Conservation (phyloP, 2,113 vertebrate species). For the Manacus vitellinus region DNA sequence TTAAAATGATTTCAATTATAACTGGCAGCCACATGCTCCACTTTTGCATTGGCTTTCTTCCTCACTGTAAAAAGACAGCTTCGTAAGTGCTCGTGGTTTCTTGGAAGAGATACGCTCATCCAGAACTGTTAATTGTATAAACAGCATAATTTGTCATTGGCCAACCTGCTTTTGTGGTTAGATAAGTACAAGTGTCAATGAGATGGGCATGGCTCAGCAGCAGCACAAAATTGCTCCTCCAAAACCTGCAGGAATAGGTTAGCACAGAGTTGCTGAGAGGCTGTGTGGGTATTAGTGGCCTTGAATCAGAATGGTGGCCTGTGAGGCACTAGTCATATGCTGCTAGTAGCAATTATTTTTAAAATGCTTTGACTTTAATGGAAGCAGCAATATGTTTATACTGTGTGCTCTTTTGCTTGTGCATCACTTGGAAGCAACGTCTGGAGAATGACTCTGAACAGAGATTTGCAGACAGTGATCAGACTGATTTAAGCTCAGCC, state of each 20-base stretch:
- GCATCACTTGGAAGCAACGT: not conserved
- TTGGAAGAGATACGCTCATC: not conserved
- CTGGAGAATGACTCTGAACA: not conserved
- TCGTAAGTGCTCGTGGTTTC: not conserved
- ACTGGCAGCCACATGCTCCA: not conserved
- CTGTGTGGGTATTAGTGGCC: not conserved
- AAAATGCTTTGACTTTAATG: not conserved
- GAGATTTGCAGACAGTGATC: not conserved
- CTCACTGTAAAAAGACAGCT: not conserved
- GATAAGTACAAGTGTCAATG: not conserved
- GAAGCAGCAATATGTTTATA: not conserved
- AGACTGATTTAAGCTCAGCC: not conserved
- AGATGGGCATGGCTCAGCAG: not conserved
- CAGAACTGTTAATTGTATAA: not conserved
- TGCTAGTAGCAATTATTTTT: not conserved
- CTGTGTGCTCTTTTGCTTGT: not conserved
- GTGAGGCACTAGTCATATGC: not conserved
- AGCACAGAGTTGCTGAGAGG: not conserved
- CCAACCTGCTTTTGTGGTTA: not conserved
- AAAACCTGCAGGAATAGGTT: not conserved
- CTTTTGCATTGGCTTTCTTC: conserved; percentile 19
- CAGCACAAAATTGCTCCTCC: not conserved
- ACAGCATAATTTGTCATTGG: not conserved
- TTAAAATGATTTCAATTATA: conserved; percentile 63
- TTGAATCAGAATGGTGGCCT: not conserved